Percentiles rank a stretch among this genome's conserved stretches.
Evolutionary conservation across 2,888 invertebrate genomes (phyloP).

Genomic region (Dinocampus coccinellae): DNA sequence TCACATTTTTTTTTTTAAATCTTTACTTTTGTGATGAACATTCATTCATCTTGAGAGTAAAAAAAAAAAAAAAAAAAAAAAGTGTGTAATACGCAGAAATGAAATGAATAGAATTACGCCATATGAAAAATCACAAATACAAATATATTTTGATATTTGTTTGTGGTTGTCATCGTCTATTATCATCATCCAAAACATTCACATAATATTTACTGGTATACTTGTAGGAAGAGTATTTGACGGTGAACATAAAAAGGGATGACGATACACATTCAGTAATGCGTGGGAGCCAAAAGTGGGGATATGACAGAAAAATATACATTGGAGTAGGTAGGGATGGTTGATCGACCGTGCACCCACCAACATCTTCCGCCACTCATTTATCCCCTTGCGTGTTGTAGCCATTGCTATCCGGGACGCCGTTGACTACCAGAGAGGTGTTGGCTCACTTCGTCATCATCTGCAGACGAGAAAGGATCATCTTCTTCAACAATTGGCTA

Average conservation of each 20-base stretch:
- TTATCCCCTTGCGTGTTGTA: slow-evolving; percentile 36
- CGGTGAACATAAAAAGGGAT: neutral
- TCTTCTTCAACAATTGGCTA: neutral
- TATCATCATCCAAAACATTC: neutral
- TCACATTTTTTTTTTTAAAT: neutral
- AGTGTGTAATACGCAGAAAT: too few species aligned
- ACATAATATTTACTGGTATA: neutral
- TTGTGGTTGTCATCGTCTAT: neutral
- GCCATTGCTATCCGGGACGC: slow-evolving; percentile 50
- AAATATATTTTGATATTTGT: neutral
- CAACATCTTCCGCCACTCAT: slow-evolving; percentile 40
- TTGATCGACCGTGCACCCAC: slow-evolving; percentile 51
- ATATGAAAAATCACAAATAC: too few species aligned
- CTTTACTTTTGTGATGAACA: too few species aligned
- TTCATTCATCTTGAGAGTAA: too few species aligned
- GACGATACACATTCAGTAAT: slow-evolving; percentile 7
- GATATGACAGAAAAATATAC: slow-evolving; percentile 11
- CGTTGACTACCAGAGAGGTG: slow-evolving; percentile 42
- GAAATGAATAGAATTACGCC: too few species aligned
- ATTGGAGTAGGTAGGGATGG: slow-evolving; percentile 49
- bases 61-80: too few species aligned
- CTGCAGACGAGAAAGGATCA: slow-evolving; percentile 4
- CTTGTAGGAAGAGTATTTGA: neutral
- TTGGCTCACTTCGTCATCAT: slow-evolving; percentile 29
- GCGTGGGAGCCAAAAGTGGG: slow-evolving; percentile 22